Conservation (phyloP, 2,888 invertebrate species). For the Bruchidius siliquastri region DNA sequence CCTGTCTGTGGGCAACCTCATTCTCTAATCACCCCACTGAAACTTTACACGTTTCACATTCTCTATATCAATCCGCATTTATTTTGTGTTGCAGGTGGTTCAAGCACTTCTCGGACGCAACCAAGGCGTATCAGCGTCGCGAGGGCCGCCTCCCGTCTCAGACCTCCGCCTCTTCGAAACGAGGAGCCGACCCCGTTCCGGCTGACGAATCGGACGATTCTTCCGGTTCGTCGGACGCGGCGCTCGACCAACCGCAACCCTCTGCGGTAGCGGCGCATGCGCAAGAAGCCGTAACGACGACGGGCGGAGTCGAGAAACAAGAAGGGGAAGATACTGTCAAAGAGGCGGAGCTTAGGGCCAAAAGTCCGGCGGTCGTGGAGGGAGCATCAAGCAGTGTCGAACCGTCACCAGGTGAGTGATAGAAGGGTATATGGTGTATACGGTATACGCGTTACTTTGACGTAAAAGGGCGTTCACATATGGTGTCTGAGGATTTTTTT, state of each 20-base stretch:
- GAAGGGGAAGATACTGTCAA: constrained; percentile 7
- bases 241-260: constrained; percentile 18
- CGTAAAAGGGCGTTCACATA: no score
- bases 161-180: not conserved
- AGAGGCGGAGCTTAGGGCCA: not conserved
- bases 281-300: not conserved
- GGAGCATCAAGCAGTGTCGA: constrained; percentile 4
- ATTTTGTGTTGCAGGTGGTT: constrained; percentile 23
- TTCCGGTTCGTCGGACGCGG: constrained; percentile 19
- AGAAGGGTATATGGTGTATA: no score
- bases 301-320: constrained; percentile 2
- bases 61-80: not conserved
- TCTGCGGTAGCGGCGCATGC: constrained; percentile 12
- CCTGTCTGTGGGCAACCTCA: no score
- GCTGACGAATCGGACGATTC: not conserved
- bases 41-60: not conserved
- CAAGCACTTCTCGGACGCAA: constrained; percentile 31
- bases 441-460: no score
- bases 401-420: constrained; percentile 9
- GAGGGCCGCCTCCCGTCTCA: constrained; percentile 36
- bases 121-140: constrained; percentile 29
- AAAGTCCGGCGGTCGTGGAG: constrained; percentile 8
- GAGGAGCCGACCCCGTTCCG: not conserved
- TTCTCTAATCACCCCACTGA: no score
- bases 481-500: no score